phyloP scores from a whole-genome alignment of 2,113 vertebrate species.

The Lamprologus speciosus region DNA sequence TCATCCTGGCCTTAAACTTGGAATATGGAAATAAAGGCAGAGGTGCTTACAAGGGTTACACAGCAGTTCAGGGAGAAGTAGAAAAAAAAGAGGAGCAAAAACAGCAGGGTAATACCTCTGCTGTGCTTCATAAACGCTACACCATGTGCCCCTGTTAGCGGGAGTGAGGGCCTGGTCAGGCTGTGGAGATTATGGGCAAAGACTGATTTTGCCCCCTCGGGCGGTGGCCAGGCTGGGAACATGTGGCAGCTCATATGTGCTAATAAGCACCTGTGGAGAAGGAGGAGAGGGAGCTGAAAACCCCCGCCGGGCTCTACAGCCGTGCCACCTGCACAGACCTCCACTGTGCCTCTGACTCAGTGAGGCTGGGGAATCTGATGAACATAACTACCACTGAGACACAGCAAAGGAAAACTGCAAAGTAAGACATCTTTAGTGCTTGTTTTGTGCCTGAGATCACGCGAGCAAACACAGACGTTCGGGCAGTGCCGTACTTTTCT shows the following conservation, averaged over 20 bases:
- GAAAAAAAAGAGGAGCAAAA: not conserved
- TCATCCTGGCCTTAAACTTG: slow-evolving; percentile 35
- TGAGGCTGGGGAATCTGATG: slow-evolving; percentile 26
- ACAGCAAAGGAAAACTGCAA: not conserved
- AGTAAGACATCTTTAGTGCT: not conserved
- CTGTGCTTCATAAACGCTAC: slow-evolving; percentile 44
- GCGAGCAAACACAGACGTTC: not conserved
- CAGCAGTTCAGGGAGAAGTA: slow-evolving; percentile 29
- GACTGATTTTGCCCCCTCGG: slow-evolving; percentile 70
- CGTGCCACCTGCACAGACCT: slow-evolving; percentile 71
- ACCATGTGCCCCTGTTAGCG: slow-evolving; percentile 50
- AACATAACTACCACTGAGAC: slow-evolving; percentile 3
- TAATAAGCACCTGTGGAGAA: slow-evolving; percentile 78
- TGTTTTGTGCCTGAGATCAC: not conserved
- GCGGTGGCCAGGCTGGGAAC: slow-evolving; percentile 61
- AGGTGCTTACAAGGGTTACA: slow-evolving; percentile 43
- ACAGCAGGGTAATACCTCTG: slow-evolving; percentile 22
- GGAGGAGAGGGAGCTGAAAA: slow-evolving; percentile 38
- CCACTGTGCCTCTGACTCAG: slow-evolving; percentile 53
- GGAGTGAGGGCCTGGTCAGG: slow-evolving; percentile 54
- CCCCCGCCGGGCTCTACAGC: slow-evolving; percentile 53
- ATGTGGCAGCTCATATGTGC: slow-evolving; percentile 78
- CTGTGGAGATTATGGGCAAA: slow-evolving; percentile 70
- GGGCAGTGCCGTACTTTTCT: not conserved
- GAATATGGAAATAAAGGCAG: slow-evolving; percentile 39